Base-by-base conservation (phyloP, 1,140 invertebrate genomes). In the Caenorhabditis tropicalis region DNA sequence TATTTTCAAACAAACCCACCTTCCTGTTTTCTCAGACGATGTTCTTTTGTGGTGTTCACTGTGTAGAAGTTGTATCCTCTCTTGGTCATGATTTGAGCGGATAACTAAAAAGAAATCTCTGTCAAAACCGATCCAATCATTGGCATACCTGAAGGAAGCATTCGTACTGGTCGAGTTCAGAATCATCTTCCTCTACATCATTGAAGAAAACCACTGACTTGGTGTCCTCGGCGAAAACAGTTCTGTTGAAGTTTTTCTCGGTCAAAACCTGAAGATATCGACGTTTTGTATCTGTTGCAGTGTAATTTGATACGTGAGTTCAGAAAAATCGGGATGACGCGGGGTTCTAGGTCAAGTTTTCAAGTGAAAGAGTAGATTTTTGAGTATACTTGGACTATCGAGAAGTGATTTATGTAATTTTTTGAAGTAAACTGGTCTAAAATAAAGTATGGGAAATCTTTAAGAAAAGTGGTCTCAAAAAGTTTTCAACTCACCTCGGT, bases 191-290 rank as follows among this genome's bases (percentile, higher is more conserved):
- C 87, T 91, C 90, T n/a, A 91, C 91, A 60, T 91, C 90, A 79
- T 91, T 91, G 85, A 91, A 91, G 85, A 91, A 91, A 31, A 91
- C 89, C 1, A 91, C 90, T 21, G 91, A 91, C 65, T 91, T 91
- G 24, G 90, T 89, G 80, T 89, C 90, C 82, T 91, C 90, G 29
- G 90, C 88, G 58, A 91, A 91, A 33, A 90, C 89, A 43, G 90
- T 91, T 82, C 90, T 89, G 82, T 91, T 91, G 85, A 91, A 91
- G 79, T 84, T 91, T 83, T 91, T 91, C 49, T 91, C 90, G 21
- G 88, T 91, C 51, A 91, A 65, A 12, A 90, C 88, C 90, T 89
- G 58, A 24, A 0, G 36, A 43, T 74, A 15, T 27, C 16, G 9
- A 12, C 21, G 7, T 56, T 19, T 5, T 21, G 5, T 74, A 27